Base-by-base conservation (phyloP, 1,140 invertebrate genomes). In the Leguminivora glycinivorella region DNA sequence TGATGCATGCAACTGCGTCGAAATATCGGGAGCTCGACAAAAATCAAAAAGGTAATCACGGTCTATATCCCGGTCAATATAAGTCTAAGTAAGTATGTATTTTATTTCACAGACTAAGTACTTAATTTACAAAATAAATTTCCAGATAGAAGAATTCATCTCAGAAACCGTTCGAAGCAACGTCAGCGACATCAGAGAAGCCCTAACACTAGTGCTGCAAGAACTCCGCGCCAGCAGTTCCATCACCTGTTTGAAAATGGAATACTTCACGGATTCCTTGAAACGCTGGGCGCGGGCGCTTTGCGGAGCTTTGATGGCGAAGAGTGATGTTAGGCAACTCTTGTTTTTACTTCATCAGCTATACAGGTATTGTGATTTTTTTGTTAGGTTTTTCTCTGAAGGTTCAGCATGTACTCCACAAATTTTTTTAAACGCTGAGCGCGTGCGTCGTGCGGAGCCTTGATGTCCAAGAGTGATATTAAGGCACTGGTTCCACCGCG, bases 71-170 rank as follows among this genome's bases (percentile, higher is more conserved):
- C n/a, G n/a, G n/a, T n/a, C n/a, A n/a, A n/a, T n/a, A n/a, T n/a
- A n/a, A n/a, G n/a, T n/a, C n/a, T n/a, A n/a, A n/a, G n/a, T n/a
- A n/a, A n/a, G n/a, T n/a, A n/a, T n/a, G n/a, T n/a, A n/a, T n/a
- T n/a, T n/a, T n/a, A n/a, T n/a, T n/a, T n/a, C n/a, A n/a, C n/a
- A n/a, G n/a, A n/a, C 29, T 31, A 31, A 7, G 4, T 31, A 31
- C 0, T 31, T 31, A 70, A 56, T 14, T 40, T 14, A 3, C 29
- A 31, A 6, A 34, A 2, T 19, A n/a, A 9, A n/a, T 25, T 80
- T 80, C 22, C 69, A 90, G 88, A 87, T 91, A 71, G 87, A 89
- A 68, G 85, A 88, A 26, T 70, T 87, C n/a, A 75, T 91, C 72
- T 81, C 79, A 22, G 83, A 85, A 19, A 85, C 78, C 25, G 31